Conservation (phyloP, 2,888 invertebrate genomes). For the Apodemia mormo region DNA sequence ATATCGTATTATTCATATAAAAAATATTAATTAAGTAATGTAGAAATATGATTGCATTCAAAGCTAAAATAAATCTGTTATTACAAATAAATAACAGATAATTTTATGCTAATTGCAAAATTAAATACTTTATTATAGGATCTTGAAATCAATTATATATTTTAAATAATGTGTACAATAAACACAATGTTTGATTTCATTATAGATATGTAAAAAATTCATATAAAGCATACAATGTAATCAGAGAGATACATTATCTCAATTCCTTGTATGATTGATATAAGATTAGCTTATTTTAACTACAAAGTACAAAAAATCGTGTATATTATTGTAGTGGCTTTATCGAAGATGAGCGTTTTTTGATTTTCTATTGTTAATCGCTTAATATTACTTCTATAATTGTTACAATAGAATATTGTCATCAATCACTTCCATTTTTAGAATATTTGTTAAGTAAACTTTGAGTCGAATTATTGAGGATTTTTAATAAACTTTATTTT, state of each 20-base stretch:
- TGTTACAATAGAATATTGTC: neutral
- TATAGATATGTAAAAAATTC: slow-evolving; percentile 5
- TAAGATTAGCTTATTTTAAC: no score
- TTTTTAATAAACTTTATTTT: no score
- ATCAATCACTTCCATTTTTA: neutral
- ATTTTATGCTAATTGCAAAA: no score
- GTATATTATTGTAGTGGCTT: no score
- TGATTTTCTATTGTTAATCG: neutral
- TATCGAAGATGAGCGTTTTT: no score
- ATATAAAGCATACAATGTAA: neutral
- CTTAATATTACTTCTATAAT: neutral
- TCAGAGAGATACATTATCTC: neutral
- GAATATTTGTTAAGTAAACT: neutral
- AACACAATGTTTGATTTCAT: neutral
- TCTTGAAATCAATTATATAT: slow-evolving; percentile 1
- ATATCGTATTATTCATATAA: no score
- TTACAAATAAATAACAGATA: no score
- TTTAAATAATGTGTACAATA: neutral
- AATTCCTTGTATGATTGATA: slow-evolving; percentile 2
- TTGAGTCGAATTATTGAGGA: no score
- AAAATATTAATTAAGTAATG: no score
- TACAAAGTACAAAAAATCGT: no score
- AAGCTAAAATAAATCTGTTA: no score
- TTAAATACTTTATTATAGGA: slow-evolving; percentile 10
- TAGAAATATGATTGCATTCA: no score